Evolutionary conservation across 2,888 invertebrate genomes (phyloP), one percentile per base, ranked within the genome.

Genomic region (Platycnemis pennipes): DNA sequence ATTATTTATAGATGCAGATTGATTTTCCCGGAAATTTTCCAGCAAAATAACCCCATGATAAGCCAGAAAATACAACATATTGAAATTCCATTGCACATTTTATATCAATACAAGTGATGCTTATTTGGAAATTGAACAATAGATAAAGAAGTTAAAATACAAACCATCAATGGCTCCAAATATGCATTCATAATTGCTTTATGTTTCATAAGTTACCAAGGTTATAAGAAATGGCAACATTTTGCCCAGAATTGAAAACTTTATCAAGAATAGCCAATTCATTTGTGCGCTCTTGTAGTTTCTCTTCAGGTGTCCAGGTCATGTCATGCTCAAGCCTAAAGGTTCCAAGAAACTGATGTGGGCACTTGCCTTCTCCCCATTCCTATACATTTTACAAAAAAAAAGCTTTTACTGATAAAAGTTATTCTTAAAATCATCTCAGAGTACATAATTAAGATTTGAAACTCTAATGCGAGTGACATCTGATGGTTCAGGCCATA

Each of bases 271-370:
- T 56, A 8, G 56, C 37, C 0, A 94, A 63, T 46, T 94, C 94
- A 45, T 88, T 56, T 94, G 97, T 96, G 77, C 96, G 96, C n/a
- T 96, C 95, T 31, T 96, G 95, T 44, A 97, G 96, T 95, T 97
- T 96, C 37, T 97, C 96, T 89, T 97, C 95, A 0, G 97, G 97
- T 0, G 98, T 98, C 98, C 98, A 98, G 19, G 97, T 97, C 95
- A 97, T 97, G 96, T 98, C 98, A 86, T 96, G 96, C 96, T 98
- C 98, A 94, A 98, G 96, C 95, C 97, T 97, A 96, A 97, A 98
- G 44, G 98, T 97, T 22, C 98, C 98, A 88, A 98, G 96, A 96
- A 97, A 98, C 91, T 96, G 96, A 95, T 98, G 98, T 8, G 97
- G 97, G 94, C 97, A 97, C 37, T 96, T 96, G 87, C 96, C 95